These are phyloP conservation scores for Petrocephalus zakoni DNA, from an alignment of 2,113 vertebrate species.

Conservation along the genomic window DNA sequence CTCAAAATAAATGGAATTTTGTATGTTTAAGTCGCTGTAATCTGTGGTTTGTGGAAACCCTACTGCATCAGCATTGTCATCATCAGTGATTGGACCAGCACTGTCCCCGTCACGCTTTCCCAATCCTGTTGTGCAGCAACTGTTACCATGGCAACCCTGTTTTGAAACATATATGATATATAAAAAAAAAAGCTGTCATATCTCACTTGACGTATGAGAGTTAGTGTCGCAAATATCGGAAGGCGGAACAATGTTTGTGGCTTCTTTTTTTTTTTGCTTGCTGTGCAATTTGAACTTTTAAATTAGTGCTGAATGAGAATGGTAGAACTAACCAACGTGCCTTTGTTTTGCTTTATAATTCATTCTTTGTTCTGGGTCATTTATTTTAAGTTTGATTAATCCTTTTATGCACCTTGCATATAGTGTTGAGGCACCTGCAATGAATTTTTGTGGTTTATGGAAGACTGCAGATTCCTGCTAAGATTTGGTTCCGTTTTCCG, in stretches of 20 bases:
- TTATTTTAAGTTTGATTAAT: not conserved
- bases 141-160: not conserved
- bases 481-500: not conserved
- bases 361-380: not conserved
- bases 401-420: not conserved
- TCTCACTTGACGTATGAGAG: not conserved
- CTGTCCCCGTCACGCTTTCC: not conserved
- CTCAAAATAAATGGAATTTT: not conserved
- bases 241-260: not conserved
- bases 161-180: slow-evolving; percentile 16
- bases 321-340: not conserved
- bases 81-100: no score
- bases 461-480: not conserved
- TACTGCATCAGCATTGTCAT: not conserved
- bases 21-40: not conserved
- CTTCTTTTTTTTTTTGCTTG: not conserved
- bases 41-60: not conserved
- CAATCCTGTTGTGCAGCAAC: not conserved
- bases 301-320: not conserved
- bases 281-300: not conserved
- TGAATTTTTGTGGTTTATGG: not conserved
- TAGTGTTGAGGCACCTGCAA: not conserved
- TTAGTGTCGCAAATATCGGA: not conserved
- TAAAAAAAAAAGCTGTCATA: not conserved
- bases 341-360: not conserved